A percentile compares a stretch with the other conserved stretches of the same genome.
These are phyloP conservation scores for Hirtodrosophila trivittata DNA, from an alignment of 2,888 invertebrate species.

Conservation along the genomic window DNA sequence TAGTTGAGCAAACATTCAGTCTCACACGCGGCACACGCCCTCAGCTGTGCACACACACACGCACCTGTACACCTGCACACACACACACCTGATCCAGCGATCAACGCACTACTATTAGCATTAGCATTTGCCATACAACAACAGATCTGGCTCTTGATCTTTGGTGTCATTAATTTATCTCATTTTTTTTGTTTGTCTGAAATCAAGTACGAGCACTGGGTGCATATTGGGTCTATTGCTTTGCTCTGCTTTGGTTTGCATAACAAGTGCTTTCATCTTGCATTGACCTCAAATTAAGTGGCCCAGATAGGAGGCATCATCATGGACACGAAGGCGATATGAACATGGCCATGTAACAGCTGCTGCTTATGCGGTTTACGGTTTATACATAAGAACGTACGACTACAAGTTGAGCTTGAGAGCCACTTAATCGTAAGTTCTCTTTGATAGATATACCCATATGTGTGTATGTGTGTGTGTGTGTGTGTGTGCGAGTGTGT, in stretches of 20 bases:
- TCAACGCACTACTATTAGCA: no score
- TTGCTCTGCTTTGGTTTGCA: slow-evolving; percentile 11
- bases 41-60: slow-evolving; percentile 62
- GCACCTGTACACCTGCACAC: no score
- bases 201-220: not conserved
- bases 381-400: no score
- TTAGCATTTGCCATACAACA: slow-evolving; percentile 21
- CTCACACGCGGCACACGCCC: slow-evolving; percentile 15
- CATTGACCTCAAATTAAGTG: slow-evolving; percentile 56
- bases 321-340: slow-evolving; percentile 16
- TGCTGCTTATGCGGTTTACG: slow-evolving; percentile 23
- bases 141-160: slow-evolving; percentile 17
- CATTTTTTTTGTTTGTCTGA: not conserved
- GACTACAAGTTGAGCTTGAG: no score
- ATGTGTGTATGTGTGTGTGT: no score
- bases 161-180: not conserved
- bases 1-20: slow-evolving; percentile 45
- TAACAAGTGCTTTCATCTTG: slow-evolving; percentile 38
- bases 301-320: slow-evolving; percentile 30
- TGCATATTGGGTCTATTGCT: not conserved
- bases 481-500: no score
- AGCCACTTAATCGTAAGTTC: no score
- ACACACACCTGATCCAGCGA: not conserved
- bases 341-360: slow-evolving; percentile 47
- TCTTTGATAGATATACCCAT: no score